Conservation (phyloP, 2,113 vertebrate genomes). For the Hippocampus zosterae region DNA sequence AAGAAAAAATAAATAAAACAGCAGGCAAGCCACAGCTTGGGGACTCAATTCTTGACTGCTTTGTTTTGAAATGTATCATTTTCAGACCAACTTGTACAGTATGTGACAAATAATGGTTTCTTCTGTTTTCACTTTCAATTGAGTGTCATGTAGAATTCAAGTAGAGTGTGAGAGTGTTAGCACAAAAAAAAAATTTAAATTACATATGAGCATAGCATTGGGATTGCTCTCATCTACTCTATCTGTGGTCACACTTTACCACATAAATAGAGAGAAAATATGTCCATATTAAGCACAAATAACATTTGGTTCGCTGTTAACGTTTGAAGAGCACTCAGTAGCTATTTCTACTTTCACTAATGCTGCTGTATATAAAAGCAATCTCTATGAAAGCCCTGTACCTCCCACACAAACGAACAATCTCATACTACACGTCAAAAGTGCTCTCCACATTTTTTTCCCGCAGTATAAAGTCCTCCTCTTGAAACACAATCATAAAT, state of each 20-base stretch:
- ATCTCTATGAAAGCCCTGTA: constrained; percentile 63
- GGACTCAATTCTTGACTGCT: too few species aligned
- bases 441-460: constrained; percentile 39
- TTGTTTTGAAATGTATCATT: too few species aligned
- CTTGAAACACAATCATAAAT: constrained; percentile 13
- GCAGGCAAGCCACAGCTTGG: too few species aligned
- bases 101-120: too few species aligned
- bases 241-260: constrained; percentile 25
- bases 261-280: constrained; percentile 35
- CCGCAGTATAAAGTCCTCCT: constrained; percentile 27
- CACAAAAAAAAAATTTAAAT: not conserved
- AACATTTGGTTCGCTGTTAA: constrained; percentile 53
- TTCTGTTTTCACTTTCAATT: too few species aligned
- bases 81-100: too few species aligned
- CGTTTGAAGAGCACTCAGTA: constrained; percentile 70
- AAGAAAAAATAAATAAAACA: too few species aligned
- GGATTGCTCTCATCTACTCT: constrained; percentile 15
- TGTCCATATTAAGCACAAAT: constrained; percentile 59
- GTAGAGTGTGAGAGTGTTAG: not conserved
- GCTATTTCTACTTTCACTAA: constrained; percentile 63
- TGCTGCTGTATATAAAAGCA: constrained; percentile 65
- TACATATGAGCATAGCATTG: not conserved
- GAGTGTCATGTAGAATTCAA: not conserved
- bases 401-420: constrained; percentile 51
- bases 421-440: constrained; percentile 37